phyloP scores from a whole-genome alignment of 2,113 vertebrate species.

The Physeter macrocephalus region DNA sequence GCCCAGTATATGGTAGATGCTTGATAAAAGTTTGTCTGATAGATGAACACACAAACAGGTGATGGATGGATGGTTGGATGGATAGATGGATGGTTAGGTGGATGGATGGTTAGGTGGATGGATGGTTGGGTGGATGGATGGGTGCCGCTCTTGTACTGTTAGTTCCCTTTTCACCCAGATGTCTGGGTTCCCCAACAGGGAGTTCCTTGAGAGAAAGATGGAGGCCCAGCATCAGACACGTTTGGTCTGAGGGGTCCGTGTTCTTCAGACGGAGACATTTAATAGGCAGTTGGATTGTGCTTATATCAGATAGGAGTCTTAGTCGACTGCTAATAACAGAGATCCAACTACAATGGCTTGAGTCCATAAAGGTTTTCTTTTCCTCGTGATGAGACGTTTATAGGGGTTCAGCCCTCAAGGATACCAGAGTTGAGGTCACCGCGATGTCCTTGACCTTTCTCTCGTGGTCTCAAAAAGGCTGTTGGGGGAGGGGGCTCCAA shows the following conservation, averaged over 20 bases:
- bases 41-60: background rate
- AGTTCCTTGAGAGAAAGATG: background rate
- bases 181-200: background rate
- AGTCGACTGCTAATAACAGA: background rate
- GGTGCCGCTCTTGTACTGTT: background rate
- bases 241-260: background rate
- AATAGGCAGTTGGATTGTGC: background rate
- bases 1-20: background rate
- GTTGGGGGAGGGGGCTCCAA: background rate
- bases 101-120: background rate
- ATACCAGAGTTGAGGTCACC: background rate
- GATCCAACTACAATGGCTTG: background rate
- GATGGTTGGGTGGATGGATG: no score
- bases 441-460: background rate
- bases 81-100: rapidly evolving
- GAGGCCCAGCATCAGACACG: background rate
- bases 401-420: background rate
- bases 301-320: background rate
- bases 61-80: background rate
- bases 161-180: background rate
- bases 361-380: background rate
- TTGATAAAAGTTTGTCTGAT: background rate
- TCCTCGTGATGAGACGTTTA: background rate
- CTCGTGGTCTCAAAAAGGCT: background rate
- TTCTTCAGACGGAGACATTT: background rate